Evolutionary conservation across 2,888 invertebrate genomes (phyloP), one percentile per base, ranked within the genome.

Genomic region (Ptychoptera contaminata): DNA sequence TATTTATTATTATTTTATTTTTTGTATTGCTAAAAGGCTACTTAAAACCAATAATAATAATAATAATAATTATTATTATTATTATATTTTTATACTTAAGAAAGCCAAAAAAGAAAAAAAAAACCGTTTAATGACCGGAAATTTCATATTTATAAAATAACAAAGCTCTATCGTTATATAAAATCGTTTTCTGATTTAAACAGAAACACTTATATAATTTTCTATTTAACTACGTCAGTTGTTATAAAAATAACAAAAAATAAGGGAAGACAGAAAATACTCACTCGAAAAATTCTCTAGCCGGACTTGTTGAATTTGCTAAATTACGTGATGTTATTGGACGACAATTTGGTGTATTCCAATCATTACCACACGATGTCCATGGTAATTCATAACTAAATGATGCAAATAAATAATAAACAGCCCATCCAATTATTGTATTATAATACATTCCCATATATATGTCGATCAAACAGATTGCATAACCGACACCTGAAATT

Each of bases 361-460:
- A 91, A 12, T 74, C 67, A 63, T 91, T 88, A 60, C 77, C 74
- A 62, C 91, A 91, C 51, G 77, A 77, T 44, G 85, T 84, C 91
- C 91, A 91, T 1, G 91, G 91, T 43, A 91, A 72, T 58, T 78
- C 77, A 1, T 74, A 74, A 60, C 77, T 77, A 65, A 87, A 82
- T 52, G 87, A 87, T 11, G 84, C 83, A 54, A 87, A 74, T 52
- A 90, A 73, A 67, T 90, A 91, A 69, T 90, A 91, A 44, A 91
- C 82, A 38, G 92, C 91, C 90, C 93, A 93, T 40, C 91, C 90
- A 58, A 94, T 93, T 63, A 94, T 87, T 41, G 93, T 92, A 69
- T 94, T 94, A 73, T 94, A 94, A 70, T 91, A 93, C 83, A 93
- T 93, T 54, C 87, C 88, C 79, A 84, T 83, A 71, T 93, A 94